A percentile compares a stretch with the other conserved stretches of the same genome.
Evolutionary conservation across 2,797 vertebrate genomes (phyloP).

Genomic region (Parotocinclus haroldoi): DNA sequence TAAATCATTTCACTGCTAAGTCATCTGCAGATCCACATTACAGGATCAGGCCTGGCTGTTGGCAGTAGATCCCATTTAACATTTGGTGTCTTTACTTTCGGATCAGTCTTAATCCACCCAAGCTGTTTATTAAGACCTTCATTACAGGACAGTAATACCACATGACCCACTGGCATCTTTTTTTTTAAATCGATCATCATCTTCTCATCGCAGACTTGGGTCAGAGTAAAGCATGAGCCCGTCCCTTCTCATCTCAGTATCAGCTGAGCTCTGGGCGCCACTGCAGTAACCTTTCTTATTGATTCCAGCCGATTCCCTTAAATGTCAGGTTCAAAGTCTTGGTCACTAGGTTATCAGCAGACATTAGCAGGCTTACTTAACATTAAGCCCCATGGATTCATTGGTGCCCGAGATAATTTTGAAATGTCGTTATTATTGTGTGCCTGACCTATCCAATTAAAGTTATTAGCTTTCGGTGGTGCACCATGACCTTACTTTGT

Average conservation of each 20-base stretch:
- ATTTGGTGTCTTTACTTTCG: too few relatives aligned
- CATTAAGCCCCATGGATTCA: conserved; percentile 46
- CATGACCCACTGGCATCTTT: conserved; percentile 10
- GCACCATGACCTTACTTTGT: conserved; percentile 51
- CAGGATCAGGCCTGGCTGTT: too few relatives aligned
- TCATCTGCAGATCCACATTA: too few relatives aligned
- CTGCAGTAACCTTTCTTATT: conserved; percentile 45
- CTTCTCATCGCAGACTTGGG: background rate
- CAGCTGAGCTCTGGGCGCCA: conserved; percentile 20
- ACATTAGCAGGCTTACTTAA: conserved; percentile 51
- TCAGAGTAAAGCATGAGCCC: conserved; percentile 14
- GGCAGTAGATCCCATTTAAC: too few relatives aligned
- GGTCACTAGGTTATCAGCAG: conserved; percentile 33
- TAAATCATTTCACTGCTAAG: too few relatives aligned
- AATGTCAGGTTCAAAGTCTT: conserved; percentile 45
- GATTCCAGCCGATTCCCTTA: conserved; percentile 46
- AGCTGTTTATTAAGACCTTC: conserved; percentile 7
- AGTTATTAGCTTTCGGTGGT: conserved; percentile 53
- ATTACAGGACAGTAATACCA: background rate
- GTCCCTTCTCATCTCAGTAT: conserved; percentile 17
- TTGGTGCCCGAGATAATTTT: conserved; percentile 57
- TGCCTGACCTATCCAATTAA: conserved; percentile 57
- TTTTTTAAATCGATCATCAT: conserved; percentile 29
- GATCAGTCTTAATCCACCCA: conserved; percentile 23
- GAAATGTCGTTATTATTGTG: conserved; percentile 56